Conservation (phyloP, 2,113 vertebrate species). For the Lasiurus cinereus region DNA sequence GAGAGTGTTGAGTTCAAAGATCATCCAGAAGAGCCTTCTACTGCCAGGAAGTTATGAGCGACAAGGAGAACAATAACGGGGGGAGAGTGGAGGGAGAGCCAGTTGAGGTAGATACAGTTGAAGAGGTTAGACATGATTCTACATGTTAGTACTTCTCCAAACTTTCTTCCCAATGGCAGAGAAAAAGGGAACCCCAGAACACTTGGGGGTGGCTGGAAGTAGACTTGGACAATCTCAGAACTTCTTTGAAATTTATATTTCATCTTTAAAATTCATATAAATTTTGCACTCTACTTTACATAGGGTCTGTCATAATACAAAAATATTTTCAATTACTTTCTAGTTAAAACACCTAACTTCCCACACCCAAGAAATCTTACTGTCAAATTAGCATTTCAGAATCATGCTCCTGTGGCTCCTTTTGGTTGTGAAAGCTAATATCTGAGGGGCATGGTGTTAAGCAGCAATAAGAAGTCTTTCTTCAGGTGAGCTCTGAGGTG, state of each 20-base stretch:
- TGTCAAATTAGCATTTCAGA: not conserved
- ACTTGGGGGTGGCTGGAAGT: not conserved
- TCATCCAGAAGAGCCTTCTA: not conserved
- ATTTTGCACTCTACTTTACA: constrained; percentile 29
- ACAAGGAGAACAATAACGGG: not conserved
- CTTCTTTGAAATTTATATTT: constrained; percentile 32
- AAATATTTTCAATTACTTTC: not conserved
- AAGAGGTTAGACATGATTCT: not conserved
- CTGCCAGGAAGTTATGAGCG: not conserved
- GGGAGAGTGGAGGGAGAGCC: too few species aligned
- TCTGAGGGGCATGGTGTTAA: not conserved
- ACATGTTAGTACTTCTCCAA: not conserved
- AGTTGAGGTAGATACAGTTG: not conserved
- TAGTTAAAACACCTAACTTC: constrained; percentile 31
- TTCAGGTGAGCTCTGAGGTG: not conserved
- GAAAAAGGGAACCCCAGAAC: not conserved
- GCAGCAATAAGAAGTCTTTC: not conserved
- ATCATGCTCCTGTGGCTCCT: not conserved
- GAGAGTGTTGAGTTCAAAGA: not conserved
- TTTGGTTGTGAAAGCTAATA: not conserved
- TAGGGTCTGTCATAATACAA: constrained; percentile 7
- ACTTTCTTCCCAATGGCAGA: not conserved
- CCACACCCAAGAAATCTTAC: constrained; percentile 24
- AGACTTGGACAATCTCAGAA: not conserved
- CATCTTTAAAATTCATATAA: constrained; percentile 13